Evolutionary conservation across 92 coral and sea anemone genomes (phyloP), one percentile per base, ranked within the genome.

Genomic region (Micromussa lordhowensis): DNA sequence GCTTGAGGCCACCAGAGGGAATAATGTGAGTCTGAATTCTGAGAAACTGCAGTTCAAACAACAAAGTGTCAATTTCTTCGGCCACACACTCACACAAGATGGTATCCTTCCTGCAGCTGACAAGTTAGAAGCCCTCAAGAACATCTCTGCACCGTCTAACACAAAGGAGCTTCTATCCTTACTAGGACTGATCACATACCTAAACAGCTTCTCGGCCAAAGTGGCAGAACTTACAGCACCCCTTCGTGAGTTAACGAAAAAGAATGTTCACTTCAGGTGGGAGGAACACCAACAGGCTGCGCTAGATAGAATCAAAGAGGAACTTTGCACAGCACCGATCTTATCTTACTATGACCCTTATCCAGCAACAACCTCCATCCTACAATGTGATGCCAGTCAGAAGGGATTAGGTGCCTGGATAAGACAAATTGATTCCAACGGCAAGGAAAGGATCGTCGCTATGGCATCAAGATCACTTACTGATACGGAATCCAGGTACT

Each of bases 31-130:
- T 53, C 92, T 91, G 24, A 88, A 94, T 54, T 91, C 96, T 69
- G 88, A 78, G 36, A 89, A 91, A 81, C 90, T 94, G 1, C 93
- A 92, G 78, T 92, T 94, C 80, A 91, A 92, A 75, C 89, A 94
- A 61, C 54, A 77, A 59, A 18, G 90, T 18, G 87, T 90, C 81
- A 86, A 86, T 32, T 89, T 94, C 88, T 89, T 26, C 17, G 90
- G 96, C 14, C 89, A 86, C 80, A 83, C 93, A 34, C 59, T 89
- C 68, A 93, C 91, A 21, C 22, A 58, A 34, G 83, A 88, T 6
- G 88, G 96, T 53, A 93, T 88, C n/a, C 48, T 30, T 28, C 93
- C 95, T 19, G 87, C 91, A 36, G 82, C 86, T n/a, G 95, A 89
- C 78, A 92, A 87, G 79, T 80, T 94, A 12, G 92, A 91, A 10